phyloP scores from a whole-genome alignment of 2,797 vertebrate species.

The Rallus crepitans region DNA sequence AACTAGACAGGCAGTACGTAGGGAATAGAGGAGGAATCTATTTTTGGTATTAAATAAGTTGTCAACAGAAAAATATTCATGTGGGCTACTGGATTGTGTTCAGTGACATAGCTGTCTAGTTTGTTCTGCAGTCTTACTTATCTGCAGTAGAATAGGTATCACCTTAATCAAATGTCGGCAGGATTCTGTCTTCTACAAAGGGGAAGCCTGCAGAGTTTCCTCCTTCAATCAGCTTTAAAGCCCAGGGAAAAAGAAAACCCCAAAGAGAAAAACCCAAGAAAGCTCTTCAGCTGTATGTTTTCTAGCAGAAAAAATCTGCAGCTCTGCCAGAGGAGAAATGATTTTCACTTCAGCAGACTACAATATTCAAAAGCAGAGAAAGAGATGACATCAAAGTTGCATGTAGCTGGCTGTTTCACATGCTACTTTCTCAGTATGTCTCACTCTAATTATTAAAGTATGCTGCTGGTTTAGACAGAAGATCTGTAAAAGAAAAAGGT shows the following conservation, averaged over 20 bases:
- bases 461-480: background rate
- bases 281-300: background rate
- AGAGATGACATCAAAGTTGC: constrained; percentile 36
- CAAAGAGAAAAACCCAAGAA: background rate
- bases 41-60: constrained; percentile 39
- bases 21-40: background rate
- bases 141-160: background rate
- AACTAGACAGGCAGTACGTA: background rate
- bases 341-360: constrained; percentile 23
- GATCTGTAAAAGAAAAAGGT: background rate
- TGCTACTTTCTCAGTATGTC: background rate
- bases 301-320: background rate
- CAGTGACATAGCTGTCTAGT: background rate
- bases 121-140: background rate
- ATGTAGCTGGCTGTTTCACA: constrained; percentile 11
- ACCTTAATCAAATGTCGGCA: background rate
- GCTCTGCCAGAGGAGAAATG: constrained; percentile 5
- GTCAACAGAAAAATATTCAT: background rate
- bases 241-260: background rate
- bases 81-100: background rate
- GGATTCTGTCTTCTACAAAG: background rate
- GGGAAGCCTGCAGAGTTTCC: background rate
- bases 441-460: background rate
- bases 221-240: constrained; percentile 9
- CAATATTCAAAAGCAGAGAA: background rate